A percentile compares a stretch with the other conserved stretches of the same genome.
phyloP scores from a whole-genome alignment of 2,797 vertebrate genomes.

The Malurus splendens region DNA sequence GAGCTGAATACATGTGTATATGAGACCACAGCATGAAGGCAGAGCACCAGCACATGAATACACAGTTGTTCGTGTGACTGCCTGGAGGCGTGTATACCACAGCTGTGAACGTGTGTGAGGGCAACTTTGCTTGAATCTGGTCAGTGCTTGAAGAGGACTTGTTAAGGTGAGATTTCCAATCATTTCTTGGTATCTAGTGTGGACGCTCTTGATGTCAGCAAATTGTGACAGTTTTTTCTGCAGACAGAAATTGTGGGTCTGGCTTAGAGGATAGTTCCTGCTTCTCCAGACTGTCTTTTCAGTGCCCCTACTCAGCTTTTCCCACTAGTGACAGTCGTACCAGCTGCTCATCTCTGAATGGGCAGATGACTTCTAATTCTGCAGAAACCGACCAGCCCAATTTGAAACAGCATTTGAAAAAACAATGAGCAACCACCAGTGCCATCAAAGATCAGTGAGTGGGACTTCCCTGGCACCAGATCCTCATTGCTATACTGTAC shows the following conservation, averaged over 20 bases:
- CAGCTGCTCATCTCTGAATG: not conserved
- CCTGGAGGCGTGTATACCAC: not conserved
- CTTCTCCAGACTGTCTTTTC: not conserved
- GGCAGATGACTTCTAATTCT: not conserved
- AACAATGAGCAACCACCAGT: not conserved
- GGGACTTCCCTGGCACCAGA: not conserved
- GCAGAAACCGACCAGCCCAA: not conserved
- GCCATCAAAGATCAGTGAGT: not conserved
- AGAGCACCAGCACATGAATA: accelerated
- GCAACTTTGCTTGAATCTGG: not conserved
- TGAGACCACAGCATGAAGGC: not conserved
- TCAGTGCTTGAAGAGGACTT: not conserved
- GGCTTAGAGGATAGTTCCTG: not conserved
- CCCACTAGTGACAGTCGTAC: not conserved
- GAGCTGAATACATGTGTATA: accelerated
- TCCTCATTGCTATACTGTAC: not conserved
- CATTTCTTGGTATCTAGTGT: not conserved
- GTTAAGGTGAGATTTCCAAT: constrained; percentile 22
- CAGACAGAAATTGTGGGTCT: not conserved
- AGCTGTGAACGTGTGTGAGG: not conserved
- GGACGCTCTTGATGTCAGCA: not conserved
- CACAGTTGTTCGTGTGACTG: not conserved
- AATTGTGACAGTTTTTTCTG: not conserved
- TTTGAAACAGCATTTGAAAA: not conserved
- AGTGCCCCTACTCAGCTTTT: not conserved